Evolutionary conservation across 1,140 invertebrate species (phyloP), one percentile per base, ranked within the genome.

Genomic region (Papilio aristodemus): DNA sequence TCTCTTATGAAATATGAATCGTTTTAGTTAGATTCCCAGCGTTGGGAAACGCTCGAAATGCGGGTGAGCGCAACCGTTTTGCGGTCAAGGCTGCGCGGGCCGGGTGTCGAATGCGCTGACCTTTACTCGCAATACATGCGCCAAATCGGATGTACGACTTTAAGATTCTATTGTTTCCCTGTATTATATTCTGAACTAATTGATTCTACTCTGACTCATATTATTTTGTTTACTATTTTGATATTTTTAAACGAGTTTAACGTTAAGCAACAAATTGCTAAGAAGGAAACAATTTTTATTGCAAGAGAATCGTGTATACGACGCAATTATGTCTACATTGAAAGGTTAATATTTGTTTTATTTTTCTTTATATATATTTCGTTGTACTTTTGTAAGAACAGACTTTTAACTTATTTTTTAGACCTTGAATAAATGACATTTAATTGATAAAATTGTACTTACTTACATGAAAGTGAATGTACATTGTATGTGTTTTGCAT

Each of bases 1-100:
- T 66, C n/a, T 83, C 82, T 89, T 89, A 87, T 87, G 87, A 89
- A 89, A 89, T 89, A 81, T 86, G 80, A 85, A 82, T 82, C 85
- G 85, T 77, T 84, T 83, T 83, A 80, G 82, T 86, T 85, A 86
- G 87, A 87, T 83, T 80, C 84, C 77, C 72, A 68, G 67, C 73
- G 85, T 89, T 89, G 87, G 76, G 85, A 85, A 89, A 89, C 74
- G 76, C 60, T 73, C 70, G 77, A 71, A 80, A 75, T 81, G 75
- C 77, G 73, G 77, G 84, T 85, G 85, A 87, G 80, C 83, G 85
- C 83, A 88, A 85, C 76, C 43, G 74, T 84, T 87, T 84, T 81
- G 81, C 72, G 87, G 87, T 83, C 87, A 89, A 89, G 87, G 87
- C 78, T 71, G 75, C 63, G 67, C 71, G 68, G 22, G 46, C 46